These are phyloP conservation scores for Accipiter virgatus DNA, from an alignment of 2,113 vertebrate genomes.

Conservation along the genomic window DNA sequence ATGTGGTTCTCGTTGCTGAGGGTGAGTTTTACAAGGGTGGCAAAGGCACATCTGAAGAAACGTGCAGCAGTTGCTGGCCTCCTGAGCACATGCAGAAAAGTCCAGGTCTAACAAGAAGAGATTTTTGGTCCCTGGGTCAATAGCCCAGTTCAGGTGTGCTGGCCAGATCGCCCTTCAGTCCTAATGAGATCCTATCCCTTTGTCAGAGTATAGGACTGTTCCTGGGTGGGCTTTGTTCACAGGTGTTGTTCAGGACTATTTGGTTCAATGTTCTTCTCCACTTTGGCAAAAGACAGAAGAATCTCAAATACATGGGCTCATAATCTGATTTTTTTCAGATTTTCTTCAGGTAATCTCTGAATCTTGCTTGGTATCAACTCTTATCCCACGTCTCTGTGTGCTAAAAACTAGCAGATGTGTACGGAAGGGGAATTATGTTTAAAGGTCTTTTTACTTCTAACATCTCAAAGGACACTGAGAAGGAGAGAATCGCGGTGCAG, in stretches of 20 bases:
- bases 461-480: neutral
- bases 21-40: neutral
- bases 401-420: neutral
- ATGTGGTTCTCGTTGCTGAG: neutral
- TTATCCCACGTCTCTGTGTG: neutral
- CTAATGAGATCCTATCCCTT: neutral
- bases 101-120: neutral
- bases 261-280: neutral
- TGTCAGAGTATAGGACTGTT: neutral
- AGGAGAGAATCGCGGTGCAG: neutral
- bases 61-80: neutral
- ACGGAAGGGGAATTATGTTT: neutral
- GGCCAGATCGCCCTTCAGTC: neutral
- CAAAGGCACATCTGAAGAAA: neutral
- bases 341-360: neutral
- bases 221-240: neutral
- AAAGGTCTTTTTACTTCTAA: neutral
- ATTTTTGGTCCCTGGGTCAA: neutral
- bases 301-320: neutral
- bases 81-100: neutral
- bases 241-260: neutral
- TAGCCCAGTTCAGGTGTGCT: neutral
- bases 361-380: neutral
- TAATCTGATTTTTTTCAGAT: neutral
- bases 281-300: neutral